Evolutionary conservation across 2,113 vertebrate species (phyloP).

Genomic region (Micromys minutus): DNA sequence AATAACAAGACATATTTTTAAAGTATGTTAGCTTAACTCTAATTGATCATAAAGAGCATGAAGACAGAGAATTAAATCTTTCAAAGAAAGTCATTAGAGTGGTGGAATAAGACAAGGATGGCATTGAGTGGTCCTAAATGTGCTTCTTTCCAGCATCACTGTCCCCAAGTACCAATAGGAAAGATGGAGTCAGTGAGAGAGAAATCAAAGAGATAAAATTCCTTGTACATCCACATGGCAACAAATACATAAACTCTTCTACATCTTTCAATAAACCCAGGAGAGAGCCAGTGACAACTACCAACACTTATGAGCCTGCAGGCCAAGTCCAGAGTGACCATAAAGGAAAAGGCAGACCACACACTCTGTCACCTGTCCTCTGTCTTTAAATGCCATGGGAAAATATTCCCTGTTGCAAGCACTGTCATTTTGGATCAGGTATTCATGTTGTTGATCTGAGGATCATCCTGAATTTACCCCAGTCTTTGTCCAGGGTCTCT

Average conservation of each 20-base stretch:
- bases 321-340: not conserved
- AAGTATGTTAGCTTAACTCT: not conserved
- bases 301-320: accelerated
- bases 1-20: not conserved
- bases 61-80: not conserved
- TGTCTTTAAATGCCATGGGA: not conserved
- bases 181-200: not conserved
- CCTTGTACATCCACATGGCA: not conserved
- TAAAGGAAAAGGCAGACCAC: accelerated
- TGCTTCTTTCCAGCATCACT: not conserved
- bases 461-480: not conserved
- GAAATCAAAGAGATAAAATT: not conserved
- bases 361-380: not conserved
- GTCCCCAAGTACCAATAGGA: not conserved
- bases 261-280: not conserved
- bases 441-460: not conserved
- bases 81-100: not conserved
- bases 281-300: not conserved
- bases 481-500: not conserved
- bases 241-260: not conserved
- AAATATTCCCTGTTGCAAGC: too few species aligned
- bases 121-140: not conserved
- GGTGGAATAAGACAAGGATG: not conserved
- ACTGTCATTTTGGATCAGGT: not conserved
- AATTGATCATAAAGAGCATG: not conserved